These are phyloP conservation scores for Palythoa grandiflora DNA, from an alignment of 92 coral and sea anemone species.

Conservation along the genomic window DNA sequence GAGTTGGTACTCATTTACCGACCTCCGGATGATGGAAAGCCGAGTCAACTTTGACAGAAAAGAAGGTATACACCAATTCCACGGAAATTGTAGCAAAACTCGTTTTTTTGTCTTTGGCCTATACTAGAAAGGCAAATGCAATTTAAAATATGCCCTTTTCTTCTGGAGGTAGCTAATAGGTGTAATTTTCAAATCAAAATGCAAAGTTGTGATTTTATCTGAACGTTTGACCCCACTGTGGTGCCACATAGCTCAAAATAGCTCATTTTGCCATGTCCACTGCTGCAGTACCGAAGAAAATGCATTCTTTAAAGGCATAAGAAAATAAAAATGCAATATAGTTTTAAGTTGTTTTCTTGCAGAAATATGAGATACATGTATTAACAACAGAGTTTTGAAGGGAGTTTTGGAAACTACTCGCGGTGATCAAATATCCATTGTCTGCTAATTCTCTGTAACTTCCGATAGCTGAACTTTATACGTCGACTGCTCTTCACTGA, in stretches of 20 bases:
- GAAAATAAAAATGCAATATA: conserved; percentile 11
- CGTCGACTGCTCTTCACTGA: neutral
- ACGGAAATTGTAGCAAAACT: conserved; percentile 30
- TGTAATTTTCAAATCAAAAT: conserved; percentile 17
- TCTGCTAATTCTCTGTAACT: conserved; percentile 33
- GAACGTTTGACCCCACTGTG: conserved; percentile 14
- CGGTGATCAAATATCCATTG: conserved; percentile 33
- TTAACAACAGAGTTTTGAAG: conserved; percentile 25
- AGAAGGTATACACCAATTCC: neutral
- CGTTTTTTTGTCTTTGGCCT: neutral
- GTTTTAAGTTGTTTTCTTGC: conserved; percentile 5
- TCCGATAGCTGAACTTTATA: conserved; percentile 14
- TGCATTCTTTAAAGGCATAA: neutral
- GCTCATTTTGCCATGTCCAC: conserved; percentile 22
- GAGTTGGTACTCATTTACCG: too few relatives aligned
- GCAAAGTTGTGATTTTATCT: conserved; percentile 16
- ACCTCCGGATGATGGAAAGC: too few relatives aligned
- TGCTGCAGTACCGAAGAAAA: neutral
- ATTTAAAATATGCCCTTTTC: conserved; percentile 7
- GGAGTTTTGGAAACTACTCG: conserved; percentile 5
- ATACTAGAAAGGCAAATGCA: conserved; percentile 9
- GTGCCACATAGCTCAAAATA: neutral
- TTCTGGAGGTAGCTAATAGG: neutral
- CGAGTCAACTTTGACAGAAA: too few relatives aligned
- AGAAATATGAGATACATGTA: neutral